Evolutionary conservation across 2,888 invertebrate genomes (phyloP).

Genomic region (Muschampia staudingeri): DNA sequence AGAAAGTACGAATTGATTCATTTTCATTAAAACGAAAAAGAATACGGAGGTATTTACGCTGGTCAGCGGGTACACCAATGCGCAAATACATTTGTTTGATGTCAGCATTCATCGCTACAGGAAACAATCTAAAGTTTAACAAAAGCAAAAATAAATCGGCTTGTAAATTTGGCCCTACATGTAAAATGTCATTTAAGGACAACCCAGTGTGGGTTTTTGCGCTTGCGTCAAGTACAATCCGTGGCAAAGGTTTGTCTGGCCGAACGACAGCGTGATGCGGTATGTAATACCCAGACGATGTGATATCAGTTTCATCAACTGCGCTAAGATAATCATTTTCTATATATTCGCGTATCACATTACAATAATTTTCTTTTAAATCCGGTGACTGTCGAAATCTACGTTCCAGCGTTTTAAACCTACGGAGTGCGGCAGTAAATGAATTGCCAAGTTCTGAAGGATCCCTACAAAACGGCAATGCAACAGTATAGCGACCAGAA

Average conservation of each 20-base stretch:
- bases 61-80: background rate
- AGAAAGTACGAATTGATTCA: background rate
- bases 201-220: background rate
- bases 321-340: background rate
- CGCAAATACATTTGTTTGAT: conserved; percentile 10
- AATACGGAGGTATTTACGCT: background rate
- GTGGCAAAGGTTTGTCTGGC: background rate
- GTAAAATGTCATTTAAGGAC: background rate
- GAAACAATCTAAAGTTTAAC: background rate
- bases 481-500: background rate
- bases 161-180: background rate
- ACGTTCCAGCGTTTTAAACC: background rate
- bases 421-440: background rate
- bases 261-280: background rate
- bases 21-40: background rate
- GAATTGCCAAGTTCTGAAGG: background rate
- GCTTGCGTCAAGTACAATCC: background rate
- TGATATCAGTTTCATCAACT: background rate
- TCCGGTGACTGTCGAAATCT: background rate
- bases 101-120: background rate
- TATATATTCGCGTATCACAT: background rate
- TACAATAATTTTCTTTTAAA: background rate
- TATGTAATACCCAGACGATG: background rate
- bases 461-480: background rate
- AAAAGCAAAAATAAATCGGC: background rate